These are phyloP conservation scores for Stratiolaelaps scimitus DNA, from an alignment of 1,140 invertebrate genomes.

Conservation along the genomic window DNA sequence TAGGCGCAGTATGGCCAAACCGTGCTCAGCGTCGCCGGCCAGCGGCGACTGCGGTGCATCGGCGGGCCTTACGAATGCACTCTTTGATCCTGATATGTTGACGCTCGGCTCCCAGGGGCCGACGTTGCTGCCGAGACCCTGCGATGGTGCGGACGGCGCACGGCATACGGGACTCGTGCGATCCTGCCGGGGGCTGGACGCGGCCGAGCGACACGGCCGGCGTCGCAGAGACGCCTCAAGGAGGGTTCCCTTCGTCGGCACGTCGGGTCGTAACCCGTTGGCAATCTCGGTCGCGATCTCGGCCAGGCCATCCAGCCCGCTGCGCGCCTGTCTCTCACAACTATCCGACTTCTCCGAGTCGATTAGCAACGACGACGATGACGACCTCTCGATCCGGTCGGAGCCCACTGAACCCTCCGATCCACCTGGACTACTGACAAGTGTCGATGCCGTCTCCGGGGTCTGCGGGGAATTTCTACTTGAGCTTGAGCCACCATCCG, in stretches of 20 bases:
- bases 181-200: constrained; percentile 13
- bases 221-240: constrained; percentile 16
- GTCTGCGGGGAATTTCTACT: constrained; percentile 16
- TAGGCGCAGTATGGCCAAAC: constrained; percentile 23
- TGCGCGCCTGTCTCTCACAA: constrained; percentile 1
- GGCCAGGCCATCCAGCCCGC: constrained; percentile 21
- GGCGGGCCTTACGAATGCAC: constrained; percentile 18
- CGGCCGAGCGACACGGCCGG: constrained; percentile 18
- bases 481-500: constrained; percentile 7
- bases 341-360: too few species aligned
- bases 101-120: too few species aligned
- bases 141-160: constrained; percentile 21
- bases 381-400: not conserved
- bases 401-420: constrained; percentile 3
- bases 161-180: constrained; percentile 14
- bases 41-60: constrained; percentile 11
- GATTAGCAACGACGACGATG: too few species aligned
- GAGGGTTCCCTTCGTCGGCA: constrained; percentile 18
- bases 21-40: constrained; percentile 14
- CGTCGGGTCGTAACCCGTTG: constrained; percentile 15
- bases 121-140: not conserved
- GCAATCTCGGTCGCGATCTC: constrained; percentile 25
- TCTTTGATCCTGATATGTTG: constrained; percentile 8
- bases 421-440: constrained; percentile 13
- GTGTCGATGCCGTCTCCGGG: constrained; percentile 22